Conservation (phyloP, 1,140 invertebrate genomes). For the Microplitis mediator region DNA sequence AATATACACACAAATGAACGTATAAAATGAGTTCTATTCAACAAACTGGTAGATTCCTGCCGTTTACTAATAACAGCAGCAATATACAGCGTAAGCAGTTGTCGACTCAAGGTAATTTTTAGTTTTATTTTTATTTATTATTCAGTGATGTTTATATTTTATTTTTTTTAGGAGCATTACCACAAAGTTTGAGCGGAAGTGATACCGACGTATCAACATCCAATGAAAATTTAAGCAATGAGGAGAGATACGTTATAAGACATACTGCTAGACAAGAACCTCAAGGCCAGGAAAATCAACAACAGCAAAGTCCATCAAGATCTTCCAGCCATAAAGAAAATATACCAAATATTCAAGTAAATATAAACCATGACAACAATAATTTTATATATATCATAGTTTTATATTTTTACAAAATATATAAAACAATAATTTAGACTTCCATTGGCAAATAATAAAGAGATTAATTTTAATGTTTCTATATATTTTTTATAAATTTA, state of each 20-base stretch:
- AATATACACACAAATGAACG: slow-evolving; percentile 51
- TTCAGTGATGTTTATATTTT: slow-evolving; percentile 20
- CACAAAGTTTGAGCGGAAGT: slow-evolving; percentile 80
- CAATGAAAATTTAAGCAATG: slow-evolving; percentile 85
- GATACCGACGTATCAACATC: slow-evolving; percentile 91
- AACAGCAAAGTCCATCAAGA: slow-evolving; percentile 63
- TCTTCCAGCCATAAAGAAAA: slow-evolving; percentile 62
- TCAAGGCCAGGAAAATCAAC: slow-evolving; percentile 85
- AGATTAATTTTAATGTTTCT: too few relatives aligned
- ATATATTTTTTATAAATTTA: too few relatives aligned
- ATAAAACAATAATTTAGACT: too few relatives aligned
- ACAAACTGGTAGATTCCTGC: slow-evolving; percentile 60
- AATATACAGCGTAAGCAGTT: slow-evolving; percentile 61
- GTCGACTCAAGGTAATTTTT: slow-evolving; percentile 56
- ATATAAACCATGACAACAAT: not conserved
- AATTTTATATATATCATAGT: not conserved
- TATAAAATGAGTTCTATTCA: slow-evolving; percentile 62
- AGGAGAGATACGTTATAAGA: slow-evolving; percentile 81
- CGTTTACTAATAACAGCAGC: slow-evolving; percentile 53
- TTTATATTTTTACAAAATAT: not conserved
- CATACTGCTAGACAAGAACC: slow-evolving; percentile 88
- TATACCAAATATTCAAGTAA: slow-evolving; percentile 62
- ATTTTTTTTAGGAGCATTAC: slow-evolving; percentile 63
- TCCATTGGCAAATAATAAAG: too few relatives aligned
- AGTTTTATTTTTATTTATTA: slow-evolving; percentile 12